Evolutionary conservation across 2,797 vertebrate species (phyloP).

Genomic region (Danio kyathit): DNA sequence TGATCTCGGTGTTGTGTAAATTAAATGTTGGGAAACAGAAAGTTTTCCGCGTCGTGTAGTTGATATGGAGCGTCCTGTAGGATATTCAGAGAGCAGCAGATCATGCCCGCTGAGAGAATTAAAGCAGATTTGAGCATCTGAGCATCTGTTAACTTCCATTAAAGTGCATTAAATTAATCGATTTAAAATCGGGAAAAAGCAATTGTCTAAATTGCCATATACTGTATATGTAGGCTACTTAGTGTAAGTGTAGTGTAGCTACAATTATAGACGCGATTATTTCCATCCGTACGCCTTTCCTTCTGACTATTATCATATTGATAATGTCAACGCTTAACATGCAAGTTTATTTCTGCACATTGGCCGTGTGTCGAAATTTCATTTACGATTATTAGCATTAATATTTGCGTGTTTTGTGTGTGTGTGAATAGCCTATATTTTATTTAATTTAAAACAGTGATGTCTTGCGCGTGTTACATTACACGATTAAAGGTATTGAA

Average conservation of each 20-base stretch:
- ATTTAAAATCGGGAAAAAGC: constrained; percentile 58
- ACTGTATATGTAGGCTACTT: neutral
- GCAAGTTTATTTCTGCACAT: constrained; percentile 83
- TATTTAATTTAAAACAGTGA: constrained; percentile 17
- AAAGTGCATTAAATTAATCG: neutral
- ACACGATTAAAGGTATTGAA: neutral
- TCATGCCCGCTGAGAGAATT: constrained; percentile 79
- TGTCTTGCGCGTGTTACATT: neutral
- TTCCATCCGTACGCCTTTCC: constrained; percentile 46
- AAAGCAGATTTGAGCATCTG: constrained; percentile 82
- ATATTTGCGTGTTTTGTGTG: constrained; percentile 66
- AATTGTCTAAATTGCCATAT: constrained; percentile 28
- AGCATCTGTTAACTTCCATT: constrained; percentile 75
- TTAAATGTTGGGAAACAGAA: constrained; percentile 54
- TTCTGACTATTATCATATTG: constrained; percentile 75
- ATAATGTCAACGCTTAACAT: constrained; percentile 86
- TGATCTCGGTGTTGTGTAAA: constrained; percentile 71
- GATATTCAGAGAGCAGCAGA: constrained; percentile 74
- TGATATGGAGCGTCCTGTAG: neutral
- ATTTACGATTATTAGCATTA: neutral
- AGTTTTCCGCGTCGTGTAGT: constrained; percentile 59
- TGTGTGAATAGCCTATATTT: constrained; percentile 82
- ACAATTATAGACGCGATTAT: constrained; percentile 89
- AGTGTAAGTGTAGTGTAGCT: constrained; percentile 53
- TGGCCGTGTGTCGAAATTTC: constrained; percentile 75